Conservation (phyloP, 2,113 vertebrate genomes). For the Rhea americana region DNA sequence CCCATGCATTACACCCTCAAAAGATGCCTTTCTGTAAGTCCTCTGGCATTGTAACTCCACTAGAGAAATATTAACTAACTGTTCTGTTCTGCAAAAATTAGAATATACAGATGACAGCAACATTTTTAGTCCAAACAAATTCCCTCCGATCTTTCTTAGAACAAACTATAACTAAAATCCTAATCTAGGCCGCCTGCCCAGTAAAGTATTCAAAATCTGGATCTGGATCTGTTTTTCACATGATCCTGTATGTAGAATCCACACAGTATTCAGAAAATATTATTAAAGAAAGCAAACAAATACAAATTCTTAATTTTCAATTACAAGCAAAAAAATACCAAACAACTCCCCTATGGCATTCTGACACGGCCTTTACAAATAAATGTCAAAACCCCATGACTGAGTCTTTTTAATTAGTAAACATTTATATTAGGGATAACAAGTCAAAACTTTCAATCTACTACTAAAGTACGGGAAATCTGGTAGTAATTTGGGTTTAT, state of each 20-base stretch:
- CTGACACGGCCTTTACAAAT: background rate
- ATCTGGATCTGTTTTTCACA: background rate
- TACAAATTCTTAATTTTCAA: background rate
- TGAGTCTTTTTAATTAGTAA: background rate
- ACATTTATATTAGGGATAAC: background rate
- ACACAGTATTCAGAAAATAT: background rate
- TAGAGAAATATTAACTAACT: background rate
- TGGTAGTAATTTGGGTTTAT: background rate
- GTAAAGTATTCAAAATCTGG: background rate
- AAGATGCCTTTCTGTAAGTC: background rate
- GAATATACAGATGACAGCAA: background rate
- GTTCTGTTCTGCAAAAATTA: background rate
- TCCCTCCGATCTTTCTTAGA: background rate
- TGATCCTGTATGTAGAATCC: rapidly evolving
- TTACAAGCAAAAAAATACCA: background rate
- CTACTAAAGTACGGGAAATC: background rate
- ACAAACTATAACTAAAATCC: background rate
- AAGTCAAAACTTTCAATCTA: background rate
- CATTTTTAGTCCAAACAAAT: background rate
- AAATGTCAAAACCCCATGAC: background rate
- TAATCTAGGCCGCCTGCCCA: background rate
- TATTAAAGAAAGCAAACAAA: background rate
- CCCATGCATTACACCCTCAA: rapidly evolving
- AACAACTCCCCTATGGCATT: background rate
- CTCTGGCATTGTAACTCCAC: background rate